Conservation (phyloP, 2,888 invertebrate genomes). For the Tetramorium bicarinatum region DNA sequence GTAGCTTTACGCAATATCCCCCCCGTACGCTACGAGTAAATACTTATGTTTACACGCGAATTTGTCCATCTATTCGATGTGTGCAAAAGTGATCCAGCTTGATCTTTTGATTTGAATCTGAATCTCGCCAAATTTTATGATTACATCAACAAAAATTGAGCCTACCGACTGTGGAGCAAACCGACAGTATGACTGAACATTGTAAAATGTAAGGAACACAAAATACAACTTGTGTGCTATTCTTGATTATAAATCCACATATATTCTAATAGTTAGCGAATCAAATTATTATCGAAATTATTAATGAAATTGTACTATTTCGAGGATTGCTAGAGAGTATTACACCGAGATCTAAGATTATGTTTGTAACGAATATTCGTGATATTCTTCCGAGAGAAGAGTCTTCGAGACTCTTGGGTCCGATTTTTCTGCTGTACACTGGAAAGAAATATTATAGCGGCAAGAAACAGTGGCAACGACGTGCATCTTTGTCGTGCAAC, state of each 20-base stretch:
- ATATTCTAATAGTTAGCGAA: neutral
- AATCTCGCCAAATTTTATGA: constrained; percentile 15
- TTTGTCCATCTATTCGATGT: neutral
- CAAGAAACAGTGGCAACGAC: constrained; percentile 29
- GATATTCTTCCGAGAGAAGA: neutral
- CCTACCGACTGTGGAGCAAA: neutral
- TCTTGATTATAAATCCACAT: neutral
- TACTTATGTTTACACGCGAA: constrained; percentile 51
- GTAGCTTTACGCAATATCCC: constrained; percentile 49
- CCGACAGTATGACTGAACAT: neutral
- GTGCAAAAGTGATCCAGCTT: constrained; percentile 22
- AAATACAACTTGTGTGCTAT: neutral
- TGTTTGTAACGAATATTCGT: neutral
- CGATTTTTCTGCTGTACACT: neutral
- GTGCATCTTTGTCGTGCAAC: constrained; percentile 33
- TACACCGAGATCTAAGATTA: neutral
- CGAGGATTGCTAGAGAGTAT: neutral
- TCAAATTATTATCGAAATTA: neutral
- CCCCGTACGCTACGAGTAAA: constrained; percentile 34
- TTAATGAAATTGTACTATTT: neutral
- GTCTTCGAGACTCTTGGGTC: neutral
- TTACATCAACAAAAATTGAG: neutral
- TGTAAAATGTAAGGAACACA: neutral
- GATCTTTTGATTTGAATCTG: constrained; percentile 8
- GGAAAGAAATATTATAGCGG: constrained; percentile 20